Evolutionary conservation across 2,113 vertebrate genomes (phyloP).

Genomic region (Cottus gobio): DNA sequence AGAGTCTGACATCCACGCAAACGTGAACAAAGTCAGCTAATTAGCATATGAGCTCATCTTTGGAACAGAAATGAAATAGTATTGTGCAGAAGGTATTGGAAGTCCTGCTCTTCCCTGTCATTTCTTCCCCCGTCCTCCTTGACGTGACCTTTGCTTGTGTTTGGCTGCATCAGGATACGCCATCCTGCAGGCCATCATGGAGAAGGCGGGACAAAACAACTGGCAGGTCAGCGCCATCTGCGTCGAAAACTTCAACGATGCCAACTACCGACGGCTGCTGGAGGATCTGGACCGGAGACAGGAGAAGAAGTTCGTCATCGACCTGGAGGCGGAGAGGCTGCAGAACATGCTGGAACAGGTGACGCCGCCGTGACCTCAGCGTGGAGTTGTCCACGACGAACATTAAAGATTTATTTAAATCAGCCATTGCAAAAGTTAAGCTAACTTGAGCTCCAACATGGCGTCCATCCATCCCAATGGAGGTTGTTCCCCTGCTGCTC

Average conservation of each 20-base stretch:
- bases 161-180: slow-evolving; percentile 87
- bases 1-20: too few relatives aligned
- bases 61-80: neutral
- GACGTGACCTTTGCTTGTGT: neutral
- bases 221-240: slow-evolving; percentile 99
- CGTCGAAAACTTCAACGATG: slow-evolving; percentile 98
- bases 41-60: neutral
- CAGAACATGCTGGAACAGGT: slow-evolving; percentile 99
- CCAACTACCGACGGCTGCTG: slow-evolving; percentile 94
- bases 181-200: slow-evolving; percentile 99
- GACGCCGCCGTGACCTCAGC: slow-evolving; percentile 48
- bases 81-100: neutral
- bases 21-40: neutral
- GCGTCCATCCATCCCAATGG: too few relatives aligned
- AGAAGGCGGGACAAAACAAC: slow-evolving; percentile 97
- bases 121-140: neutral
- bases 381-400: neutral
- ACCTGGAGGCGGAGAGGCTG: slow-evolving; percentile 97
- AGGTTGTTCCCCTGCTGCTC: too few relatives aligned
- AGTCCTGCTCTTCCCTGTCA: neutral
- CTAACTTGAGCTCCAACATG: neutral
- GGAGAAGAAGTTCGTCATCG: slow-evolving; percentile 99
- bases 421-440: neutral
- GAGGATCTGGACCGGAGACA: slow-evolving; percentile 97
- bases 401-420: neutral